Evolutionary conservation across 2,797 vertebrate genomes (phyloP).

Genomic region (Clarias platycephalus): DNA sequence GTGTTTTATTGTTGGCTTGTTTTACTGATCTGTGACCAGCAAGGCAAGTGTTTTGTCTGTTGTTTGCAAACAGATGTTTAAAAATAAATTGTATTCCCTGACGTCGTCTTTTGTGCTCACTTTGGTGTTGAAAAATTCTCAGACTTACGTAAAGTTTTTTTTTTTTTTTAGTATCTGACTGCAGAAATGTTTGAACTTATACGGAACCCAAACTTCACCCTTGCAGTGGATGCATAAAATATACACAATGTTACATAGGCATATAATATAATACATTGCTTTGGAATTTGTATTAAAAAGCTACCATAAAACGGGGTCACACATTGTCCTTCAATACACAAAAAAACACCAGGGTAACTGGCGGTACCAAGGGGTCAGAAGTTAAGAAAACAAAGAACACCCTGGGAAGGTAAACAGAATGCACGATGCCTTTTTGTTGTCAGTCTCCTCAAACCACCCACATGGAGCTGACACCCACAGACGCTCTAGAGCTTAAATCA

Average conservation of each 20-base stretch:
- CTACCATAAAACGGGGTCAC: background rate
- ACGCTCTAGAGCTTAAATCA: background rate
- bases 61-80: conserved; percentile 30
- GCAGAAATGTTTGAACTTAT: background rate
- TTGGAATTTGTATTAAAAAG: background rate
- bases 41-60: conserved; percentile 6
- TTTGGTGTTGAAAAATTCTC: background rate
- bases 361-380: conserved; percentile 44
- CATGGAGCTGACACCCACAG: conserved; percentile 24
- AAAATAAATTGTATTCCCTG: background rate
- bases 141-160: background rate
- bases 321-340: conserved; percentile 21
- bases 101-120: background rate
- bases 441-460: conserved; percentile 44
- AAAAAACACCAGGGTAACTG: conserved; percentile 35
- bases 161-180: background rate
- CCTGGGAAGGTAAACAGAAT: conserved; percentile 52
- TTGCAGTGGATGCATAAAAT: background rate
- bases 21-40: conserved; percentile 17
- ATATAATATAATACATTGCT: background rate
- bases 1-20: conserved; percentile 8
- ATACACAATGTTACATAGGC: background rate
- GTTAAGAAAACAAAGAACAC: conserved; percentile 53
- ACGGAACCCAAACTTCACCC: background rate
- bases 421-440: conserved; percentile 29